Evolutionary conservation across 2,797 vertebrate species (phyloP).

Genomic region (Sebastes aleutianus): DNA sequence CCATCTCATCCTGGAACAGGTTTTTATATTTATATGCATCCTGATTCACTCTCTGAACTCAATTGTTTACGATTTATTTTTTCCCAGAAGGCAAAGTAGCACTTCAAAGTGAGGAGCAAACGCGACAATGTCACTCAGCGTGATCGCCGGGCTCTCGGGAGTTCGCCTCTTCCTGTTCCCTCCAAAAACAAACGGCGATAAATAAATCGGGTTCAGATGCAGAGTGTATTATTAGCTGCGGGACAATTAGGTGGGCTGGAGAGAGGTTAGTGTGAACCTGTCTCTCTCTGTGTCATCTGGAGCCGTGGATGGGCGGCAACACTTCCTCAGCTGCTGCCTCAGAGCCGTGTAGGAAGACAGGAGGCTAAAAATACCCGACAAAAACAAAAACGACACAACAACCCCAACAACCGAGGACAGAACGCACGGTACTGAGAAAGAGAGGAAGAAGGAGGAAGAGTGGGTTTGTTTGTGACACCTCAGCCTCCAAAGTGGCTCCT

Average conservation of each 20-base stretch:
- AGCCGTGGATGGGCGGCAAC: slow-evolving; percentile 46
- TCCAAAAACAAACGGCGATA: slow-evolving; percentile 26
- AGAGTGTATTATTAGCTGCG: slow-evolving; percentile 53
- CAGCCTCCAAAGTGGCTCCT: neutral
- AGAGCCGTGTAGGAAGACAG: slow-evolving; percentile 31
- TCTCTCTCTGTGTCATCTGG: slow-evolving; percentile 56
- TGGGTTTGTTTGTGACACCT: neutral
- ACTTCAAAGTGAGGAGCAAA: slow-evolving; percentile 30
- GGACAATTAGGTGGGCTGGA: slow-evolving; percentile 58
- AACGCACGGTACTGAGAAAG: neutral
- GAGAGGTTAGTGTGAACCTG: slow-evolving; percentile 45
- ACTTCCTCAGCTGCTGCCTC: slow-evolving; percentile 59
- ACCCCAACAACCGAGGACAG: slow-evolving; percentile 16
- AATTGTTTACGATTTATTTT: neutral
- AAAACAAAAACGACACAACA: slow-evolving; percentile 53
- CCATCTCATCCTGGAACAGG: neutral
- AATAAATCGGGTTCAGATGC: slow-evolving; percentile 37
- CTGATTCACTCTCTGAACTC: neutral
- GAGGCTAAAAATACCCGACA: slow-evolving; percentile 73
- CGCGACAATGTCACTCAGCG: neutral
- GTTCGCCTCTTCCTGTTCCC: neutral
- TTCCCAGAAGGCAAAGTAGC: slow-evolving; percentile 15
- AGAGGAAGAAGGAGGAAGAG: neutral
- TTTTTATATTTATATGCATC: neutral
- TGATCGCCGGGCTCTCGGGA: neutral